Conservation (phyloP, 2,888 invertebrate species). For the Blera fallax region DNA sequence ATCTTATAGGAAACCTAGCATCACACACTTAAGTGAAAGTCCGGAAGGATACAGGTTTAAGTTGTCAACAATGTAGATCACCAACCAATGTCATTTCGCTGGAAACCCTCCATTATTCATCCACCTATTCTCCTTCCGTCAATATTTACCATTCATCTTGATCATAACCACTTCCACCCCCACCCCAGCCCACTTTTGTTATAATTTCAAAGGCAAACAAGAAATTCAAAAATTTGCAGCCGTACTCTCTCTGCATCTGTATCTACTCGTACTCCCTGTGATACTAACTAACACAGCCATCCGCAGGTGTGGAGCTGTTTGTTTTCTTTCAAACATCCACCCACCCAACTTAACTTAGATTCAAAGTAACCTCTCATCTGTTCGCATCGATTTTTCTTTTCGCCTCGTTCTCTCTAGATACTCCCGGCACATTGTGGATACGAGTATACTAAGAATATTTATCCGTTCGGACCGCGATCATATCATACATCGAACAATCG, state of each 20-base stretch:
- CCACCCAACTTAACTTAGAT: slow-evolving; percentile 9
- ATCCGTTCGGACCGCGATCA: slow-evolving; percentile 1
- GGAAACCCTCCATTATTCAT: too few species aligned
- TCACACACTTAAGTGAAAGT: too few species aligned
- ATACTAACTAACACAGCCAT: neutral
- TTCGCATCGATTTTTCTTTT: neutral
- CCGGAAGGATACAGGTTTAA: too few species aligned
- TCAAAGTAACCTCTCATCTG: neutral
- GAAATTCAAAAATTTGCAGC: slow-evolving; percentile 29
- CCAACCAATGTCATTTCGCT: too few species aligned
- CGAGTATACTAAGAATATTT: too few species aligned
- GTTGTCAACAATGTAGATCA: too few species aligned
- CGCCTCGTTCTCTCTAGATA: too few species aligned
- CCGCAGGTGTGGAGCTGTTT: neutral
- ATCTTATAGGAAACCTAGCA: too few species aligned
- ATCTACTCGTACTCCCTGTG: slow-evolving; percentile 12
- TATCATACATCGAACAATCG: neutral
- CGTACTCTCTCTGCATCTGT: slow-evolving; percentile 13
- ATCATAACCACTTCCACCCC: neutral
- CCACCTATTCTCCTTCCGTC: neutral
- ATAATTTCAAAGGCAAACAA: slow-evolving; percentile 11
- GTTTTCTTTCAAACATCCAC: neutral
- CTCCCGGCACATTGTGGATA: too few species aligned
- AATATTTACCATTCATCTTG: slow-evolving; percentile 37
- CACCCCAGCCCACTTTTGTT: neutral